Evolutionary conservation across 2,888 invertebrate genomes (phyloP).

Genomic region (Rhagium mordax): DNA sequence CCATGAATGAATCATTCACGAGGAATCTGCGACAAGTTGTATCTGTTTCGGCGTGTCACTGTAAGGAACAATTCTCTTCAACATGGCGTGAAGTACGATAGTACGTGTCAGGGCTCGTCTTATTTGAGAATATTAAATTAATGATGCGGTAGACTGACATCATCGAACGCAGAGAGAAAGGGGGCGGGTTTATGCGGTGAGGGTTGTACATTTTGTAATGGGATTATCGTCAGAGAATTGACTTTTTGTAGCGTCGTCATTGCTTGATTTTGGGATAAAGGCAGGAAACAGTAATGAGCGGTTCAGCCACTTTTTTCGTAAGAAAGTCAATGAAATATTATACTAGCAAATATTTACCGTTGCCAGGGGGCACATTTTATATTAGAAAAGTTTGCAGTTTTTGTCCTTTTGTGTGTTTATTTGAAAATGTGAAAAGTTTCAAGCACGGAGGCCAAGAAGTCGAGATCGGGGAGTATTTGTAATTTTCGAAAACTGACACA

Average conservation of each 20-base stretch:
- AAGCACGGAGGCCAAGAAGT: neutral
- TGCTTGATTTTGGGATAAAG: too few relatives aligned
- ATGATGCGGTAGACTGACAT: neutral
- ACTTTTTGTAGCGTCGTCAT: neutral
- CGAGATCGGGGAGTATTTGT: neutral
- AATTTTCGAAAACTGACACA: constrained; percentile 24
- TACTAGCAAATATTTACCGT: constrained; percentile 19
- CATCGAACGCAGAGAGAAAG: neutral
- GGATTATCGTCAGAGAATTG: neutral
- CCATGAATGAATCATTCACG: neutral
- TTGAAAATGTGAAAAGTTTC: constrained; percentile 18
- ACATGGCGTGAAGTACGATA: neutral
- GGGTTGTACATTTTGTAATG: neutral
- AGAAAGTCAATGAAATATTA: constrained; percentile 17
- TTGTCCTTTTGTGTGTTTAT: constrained; percentile 16
- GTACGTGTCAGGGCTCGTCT: neutral
- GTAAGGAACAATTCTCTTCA: neutral
- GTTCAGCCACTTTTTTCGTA: neutral
- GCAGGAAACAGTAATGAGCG: too few relatives aligned
- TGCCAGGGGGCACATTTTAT: constrained; percentile 18
- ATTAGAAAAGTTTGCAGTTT: constrained; percentile 17
- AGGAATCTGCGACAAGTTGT: neutral
- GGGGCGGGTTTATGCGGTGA: neutral
- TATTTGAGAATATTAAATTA: neutral
- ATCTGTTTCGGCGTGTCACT: neutral